These are phyloP conservation scores for Accipiter virgatus DNA, from an alignment of 2,113 vertebrate species.

Conservation along the genomic window DNA sequence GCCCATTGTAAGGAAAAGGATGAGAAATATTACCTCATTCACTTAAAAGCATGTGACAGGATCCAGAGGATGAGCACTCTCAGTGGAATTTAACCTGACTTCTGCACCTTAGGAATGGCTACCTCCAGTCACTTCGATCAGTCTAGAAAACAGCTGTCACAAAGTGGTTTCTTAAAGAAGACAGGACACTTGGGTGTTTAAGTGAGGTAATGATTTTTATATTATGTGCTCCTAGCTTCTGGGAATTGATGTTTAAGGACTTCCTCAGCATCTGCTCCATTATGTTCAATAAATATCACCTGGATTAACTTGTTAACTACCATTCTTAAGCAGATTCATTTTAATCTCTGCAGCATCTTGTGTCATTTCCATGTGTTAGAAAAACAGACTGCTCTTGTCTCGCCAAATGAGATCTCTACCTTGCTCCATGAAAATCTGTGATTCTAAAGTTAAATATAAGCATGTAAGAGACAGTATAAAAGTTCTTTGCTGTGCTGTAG, in stretches of 20 bases:
- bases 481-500: not conserved
- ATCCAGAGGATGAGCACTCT: not conserved
- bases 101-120: not conserved
- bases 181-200: not conserved
- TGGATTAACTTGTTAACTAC: not conserved
- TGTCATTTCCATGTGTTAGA: not conserved
- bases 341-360: not conserved
- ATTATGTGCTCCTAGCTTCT: not conserved
- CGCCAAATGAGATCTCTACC: not conserved
- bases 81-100: not conserved
- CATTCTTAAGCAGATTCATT: not conserved
- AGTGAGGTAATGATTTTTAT: not conserved
- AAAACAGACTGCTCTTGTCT: not conserved
- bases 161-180: not conserved
- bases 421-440: not conserved
- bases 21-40: not conserved
- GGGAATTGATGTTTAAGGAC: not conserved
- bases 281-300: not conserved
- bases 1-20: not conserved
- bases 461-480: not conserved
- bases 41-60: not conserved
- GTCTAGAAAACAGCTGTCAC: not conserved
- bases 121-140: not conserved
- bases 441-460: not conserved
- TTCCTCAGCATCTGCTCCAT: conserved; percentile 4